Conservation (phyloP, 2,113 vertebrate genomes). For the Brachypodius melanocephalos region DNA sequence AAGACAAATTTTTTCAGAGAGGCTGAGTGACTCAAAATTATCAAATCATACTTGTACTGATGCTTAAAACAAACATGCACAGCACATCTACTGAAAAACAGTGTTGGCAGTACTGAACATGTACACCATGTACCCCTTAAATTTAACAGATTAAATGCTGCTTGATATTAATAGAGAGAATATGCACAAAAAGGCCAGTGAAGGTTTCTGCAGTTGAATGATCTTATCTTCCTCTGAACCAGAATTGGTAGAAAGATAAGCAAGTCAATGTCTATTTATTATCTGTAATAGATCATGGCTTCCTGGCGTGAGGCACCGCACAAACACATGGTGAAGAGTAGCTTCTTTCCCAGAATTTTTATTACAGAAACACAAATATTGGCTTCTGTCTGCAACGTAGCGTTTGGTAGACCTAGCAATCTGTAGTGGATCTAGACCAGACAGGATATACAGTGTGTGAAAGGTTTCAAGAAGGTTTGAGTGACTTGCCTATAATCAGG, state of each 20-base stretch:
- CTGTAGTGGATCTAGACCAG: neutral
- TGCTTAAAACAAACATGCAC: neutral
- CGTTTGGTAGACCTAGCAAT: neutral
- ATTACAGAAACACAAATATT: neutral
- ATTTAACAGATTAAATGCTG: slow-evolving; percentile 26
- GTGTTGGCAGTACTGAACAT: neutral
- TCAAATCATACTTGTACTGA: neutral
- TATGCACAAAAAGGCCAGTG: neutral
- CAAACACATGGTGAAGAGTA: neutral
- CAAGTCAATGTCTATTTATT: neutral
- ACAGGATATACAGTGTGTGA: neutral
- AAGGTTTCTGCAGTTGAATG: slow-evolving; percentile 3
- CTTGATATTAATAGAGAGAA: slow-evolving; percentile 12
- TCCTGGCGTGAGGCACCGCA: neutral
- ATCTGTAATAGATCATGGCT: slow-evolving; percentile 1
- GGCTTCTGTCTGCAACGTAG: neutral
- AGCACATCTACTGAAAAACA: neutral
- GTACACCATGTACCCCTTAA: neutral
- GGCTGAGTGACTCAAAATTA: neutral
- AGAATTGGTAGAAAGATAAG: neutral
- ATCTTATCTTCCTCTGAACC: slow-evolving; percentile 8
- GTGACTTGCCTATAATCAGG: neutral
- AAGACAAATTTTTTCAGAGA: neutral
- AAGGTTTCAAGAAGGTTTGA: neutral
- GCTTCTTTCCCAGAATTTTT: slow-evolving; percentile 26